phyloP scores from a whole-genome alignment of 2,113 vertebrate species.

The Ranitomeya imitator region DNA sequence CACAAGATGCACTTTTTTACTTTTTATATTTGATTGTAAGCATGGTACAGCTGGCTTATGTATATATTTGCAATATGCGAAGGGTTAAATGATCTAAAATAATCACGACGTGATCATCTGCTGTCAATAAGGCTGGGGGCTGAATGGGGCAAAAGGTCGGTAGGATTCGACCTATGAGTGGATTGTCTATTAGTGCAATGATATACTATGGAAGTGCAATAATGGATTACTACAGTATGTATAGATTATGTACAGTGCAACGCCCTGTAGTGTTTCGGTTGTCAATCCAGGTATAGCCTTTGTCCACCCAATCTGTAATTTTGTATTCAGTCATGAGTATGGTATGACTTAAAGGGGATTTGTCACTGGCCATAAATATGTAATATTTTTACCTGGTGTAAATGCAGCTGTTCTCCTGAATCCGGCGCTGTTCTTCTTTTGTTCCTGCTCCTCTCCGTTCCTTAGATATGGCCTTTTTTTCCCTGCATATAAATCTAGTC shows the following conservation, averaged over 20 bases:
- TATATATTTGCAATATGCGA: not conserved
- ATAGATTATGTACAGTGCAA: not conserved
- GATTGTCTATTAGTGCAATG: not conserved
- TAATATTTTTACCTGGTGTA: no score
- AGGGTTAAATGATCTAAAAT: not conserved
- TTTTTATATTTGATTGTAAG: slow-evolving; percentile 17
- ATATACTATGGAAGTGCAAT: not conserved
- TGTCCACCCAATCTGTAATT: not conserved
- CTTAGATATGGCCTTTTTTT: no score
- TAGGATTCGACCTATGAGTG: not conserved
- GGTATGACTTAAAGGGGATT: not conserved
- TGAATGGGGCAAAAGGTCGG: not conserved
- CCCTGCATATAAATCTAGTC: no score
- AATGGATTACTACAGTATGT: not conserved
- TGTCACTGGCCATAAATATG: no score
- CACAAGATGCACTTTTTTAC: slow-evolving; percentile 45
- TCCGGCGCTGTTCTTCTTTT: no score
- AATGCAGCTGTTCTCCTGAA: no score
- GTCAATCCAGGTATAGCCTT: not conserved
- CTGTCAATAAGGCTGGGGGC: not conserved
- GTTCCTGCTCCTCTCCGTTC: no score
- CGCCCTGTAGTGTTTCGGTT: not conserved
- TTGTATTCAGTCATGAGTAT: not conserved
- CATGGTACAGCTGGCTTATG: not conserved
- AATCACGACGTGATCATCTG: no score